phyloP scores from a whole-genome alignment of 2,113 vertebrate genomes.

The Brienomyrus longianalis region DNA sequence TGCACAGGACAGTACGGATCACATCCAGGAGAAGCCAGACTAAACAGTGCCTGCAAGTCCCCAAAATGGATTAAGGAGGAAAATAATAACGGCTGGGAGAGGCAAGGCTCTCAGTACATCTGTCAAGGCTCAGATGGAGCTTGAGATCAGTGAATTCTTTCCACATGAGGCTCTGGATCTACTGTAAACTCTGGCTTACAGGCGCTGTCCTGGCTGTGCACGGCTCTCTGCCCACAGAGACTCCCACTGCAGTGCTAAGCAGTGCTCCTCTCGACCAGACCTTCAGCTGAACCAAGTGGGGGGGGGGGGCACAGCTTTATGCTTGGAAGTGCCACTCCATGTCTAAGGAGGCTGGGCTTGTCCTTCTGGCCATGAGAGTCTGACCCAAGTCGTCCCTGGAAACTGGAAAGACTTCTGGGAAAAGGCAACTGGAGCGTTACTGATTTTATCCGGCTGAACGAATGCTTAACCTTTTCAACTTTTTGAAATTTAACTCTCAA shows the following conservation, averaged over 20 bases:
- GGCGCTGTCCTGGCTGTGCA: background rate
- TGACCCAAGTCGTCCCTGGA: background rate
- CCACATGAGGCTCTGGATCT: background rate
- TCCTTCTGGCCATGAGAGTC: background rate
- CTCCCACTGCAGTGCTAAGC: background rate
- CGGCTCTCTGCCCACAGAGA: background rate
- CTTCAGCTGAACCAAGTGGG: background rate
- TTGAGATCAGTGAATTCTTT: conserved; percentile 11
- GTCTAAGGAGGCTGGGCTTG: too few relatives aligned
- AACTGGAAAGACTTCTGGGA: background rate
- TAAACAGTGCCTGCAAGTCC: background rate
- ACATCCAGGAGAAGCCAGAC: background rate
- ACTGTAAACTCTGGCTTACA: background rate
- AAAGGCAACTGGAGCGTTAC: background rate
- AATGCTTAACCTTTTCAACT: background rate
- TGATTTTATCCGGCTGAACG: background rate
- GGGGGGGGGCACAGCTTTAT: background rate
- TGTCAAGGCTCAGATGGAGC: background rate
- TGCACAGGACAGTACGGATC: background rate
- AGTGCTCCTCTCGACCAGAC: background rate
- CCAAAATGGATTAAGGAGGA: background rate
- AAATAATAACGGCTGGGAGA: background rate
- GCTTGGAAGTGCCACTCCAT: too few relatives aligned
- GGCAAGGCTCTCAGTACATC: background rate
- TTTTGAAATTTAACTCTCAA: background rate